Base-by-base conservation (phyloP, 1,140 invertebrate species). In the Bombus turneri region DNA sequence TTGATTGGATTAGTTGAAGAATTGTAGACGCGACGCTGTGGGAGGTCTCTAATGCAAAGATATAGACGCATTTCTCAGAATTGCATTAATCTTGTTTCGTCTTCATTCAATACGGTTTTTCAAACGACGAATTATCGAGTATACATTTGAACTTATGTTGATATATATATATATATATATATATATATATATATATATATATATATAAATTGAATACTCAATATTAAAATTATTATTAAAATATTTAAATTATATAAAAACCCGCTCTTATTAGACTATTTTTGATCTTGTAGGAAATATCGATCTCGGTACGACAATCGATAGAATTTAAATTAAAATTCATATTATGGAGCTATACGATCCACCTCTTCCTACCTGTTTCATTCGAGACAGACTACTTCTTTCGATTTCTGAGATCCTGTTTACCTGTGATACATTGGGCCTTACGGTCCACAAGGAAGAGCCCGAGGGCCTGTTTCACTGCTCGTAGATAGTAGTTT, bases 361-460 rank as follows among this genome's bases (percentile, higher is more conserved):
- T 62, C 53, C 69, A 75, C 80, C 57, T 59, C 75, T 81, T 22
- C 75, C 81, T 84, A 88, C 77, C 75, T 91, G 77, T 78, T 82
- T 69, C 76, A 66, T 73, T 79, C 75, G 18, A 71, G 71, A 74
- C 72, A 78, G 82, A 39, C 86, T 69, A 89, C 78, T 83, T 90
- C 86, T 74, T 90, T 74, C 31, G 25, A 18, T 83, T 92, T 84
- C 88, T 93, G 88, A 72, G 80, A 87, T 75, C 92, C 92, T 93
- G 90, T 66, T 93, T 83, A 88, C 86, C 86, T 90, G 88, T 88
- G 79, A 88, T 87, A 87, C 83, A 71, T 57, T 92, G 93, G 93
- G 92, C 90, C 92, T 93, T 89, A 92, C 79, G 73, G n/a, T 53
- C 43, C 72, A 41, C 43, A 39, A 77, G 47, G n/a, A 73, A 77